Conservation (phyloP, 2,888 invertebrate genomes). For the Chironomus riparius region DNA sequence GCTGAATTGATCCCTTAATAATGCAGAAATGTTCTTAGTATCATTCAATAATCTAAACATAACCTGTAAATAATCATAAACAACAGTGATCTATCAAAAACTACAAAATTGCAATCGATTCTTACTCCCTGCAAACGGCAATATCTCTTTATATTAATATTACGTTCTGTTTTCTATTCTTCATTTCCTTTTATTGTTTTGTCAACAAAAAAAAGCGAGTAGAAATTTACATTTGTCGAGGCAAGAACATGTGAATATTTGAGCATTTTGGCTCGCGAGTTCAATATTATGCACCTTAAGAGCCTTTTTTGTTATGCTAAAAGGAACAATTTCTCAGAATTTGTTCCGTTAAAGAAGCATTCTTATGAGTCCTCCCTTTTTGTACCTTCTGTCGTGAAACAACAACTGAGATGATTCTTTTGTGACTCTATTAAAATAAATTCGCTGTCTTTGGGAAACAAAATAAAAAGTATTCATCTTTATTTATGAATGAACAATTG, state of each 20-base stretch:
- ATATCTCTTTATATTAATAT: not conserved
- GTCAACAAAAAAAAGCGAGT: not conserved
- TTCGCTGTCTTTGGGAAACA: not conserved
- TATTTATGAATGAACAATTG: not conserved
- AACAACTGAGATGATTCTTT: constrained; percentile 5
- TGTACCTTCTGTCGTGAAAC: constrained; percentile 2
- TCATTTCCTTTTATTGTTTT: constrained; percentile 13
- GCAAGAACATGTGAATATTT: not conserved
- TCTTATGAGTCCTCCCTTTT: not conserved
- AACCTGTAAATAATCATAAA: no score
- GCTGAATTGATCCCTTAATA: no score
- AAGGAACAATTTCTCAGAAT: constrained; percentile 20
- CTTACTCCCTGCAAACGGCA: no score
- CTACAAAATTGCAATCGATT: no score
- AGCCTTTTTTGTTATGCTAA: not conserved
- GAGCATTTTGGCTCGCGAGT: not conserved
- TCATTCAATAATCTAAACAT: no score
- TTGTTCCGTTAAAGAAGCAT: not conserved
- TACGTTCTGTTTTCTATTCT: not conserved
- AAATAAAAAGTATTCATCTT: not conserved
- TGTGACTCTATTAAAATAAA: constrained; percentile 23
- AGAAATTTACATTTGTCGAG: constrained; percentile 8
- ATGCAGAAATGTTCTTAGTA: no score
- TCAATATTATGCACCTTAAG: not conserved
- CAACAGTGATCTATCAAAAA: no score